These are phyloP conservation scores for Phylloscopus trochiloides DNA, from an alignment of 2,113 vertebrate species.

Conservation along the genomic window DNA sequence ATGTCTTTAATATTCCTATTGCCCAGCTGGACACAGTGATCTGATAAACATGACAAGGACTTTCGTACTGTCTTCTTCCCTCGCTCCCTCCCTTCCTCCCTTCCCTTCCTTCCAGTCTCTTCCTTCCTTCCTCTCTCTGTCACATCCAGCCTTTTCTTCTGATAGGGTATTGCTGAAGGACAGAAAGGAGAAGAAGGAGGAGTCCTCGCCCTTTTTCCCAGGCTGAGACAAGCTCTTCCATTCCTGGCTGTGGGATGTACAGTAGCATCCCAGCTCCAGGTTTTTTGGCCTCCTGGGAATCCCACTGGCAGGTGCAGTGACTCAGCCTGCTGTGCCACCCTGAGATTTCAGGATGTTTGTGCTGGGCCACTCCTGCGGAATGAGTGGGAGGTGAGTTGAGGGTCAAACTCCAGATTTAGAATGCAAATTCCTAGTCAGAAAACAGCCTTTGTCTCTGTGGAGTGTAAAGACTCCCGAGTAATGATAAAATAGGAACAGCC, in stretches of 20 bases:
- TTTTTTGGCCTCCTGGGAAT: neutral
- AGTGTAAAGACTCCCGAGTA: neutral
- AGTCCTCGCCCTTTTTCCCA: neutral
- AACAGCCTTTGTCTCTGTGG: neutral
- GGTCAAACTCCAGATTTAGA: neutral
- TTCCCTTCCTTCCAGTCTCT: neutral
- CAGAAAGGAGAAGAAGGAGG: neutral
- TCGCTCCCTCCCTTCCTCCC: neutral
- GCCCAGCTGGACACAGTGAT: neutral
- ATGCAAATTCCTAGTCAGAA: neutral
- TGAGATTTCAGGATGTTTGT: neutral
- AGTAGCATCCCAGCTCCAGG: fast-evolving
- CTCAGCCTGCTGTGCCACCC: neutral
- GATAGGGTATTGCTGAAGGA: neutral
- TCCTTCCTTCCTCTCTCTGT: neutral
- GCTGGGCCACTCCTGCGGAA: fast-evolving
- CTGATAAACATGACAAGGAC: neutral
- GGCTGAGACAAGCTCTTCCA: neutral
- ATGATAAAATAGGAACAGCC: neutral
- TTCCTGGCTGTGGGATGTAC: neutral
- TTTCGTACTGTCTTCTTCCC: neutral
- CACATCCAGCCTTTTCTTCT: neutral
- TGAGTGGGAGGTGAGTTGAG: neutral
- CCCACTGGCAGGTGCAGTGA: fast-evolving
- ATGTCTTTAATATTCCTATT: neutral